Evolutionary conservation across 2,888 invertebrate species (phyloP).

Genomic region (Labia minor): DNA sequence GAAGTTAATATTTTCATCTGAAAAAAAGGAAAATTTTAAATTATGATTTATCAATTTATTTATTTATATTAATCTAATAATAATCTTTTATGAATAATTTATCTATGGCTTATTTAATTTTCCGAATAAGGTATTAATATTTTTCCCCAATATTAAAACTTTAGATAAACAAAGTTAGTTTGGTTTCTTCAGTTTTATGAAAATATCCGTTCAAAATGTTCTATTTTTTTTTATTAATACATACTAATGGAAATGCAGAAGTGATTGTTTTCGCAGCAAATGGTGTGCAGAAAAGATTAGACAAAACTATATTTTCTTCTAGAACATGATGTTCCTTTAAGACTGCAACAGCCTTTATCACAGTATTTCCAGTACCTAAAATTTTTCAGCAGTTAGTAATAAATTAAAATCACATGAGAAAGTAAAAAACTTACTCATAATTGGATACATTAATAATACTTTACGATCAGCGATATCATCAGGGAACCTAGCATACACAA

Average conservation of each 20-base stretch:
- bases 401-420: slow-evolving; percentile 20
- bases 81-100: no score
- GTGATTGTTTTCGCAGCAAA: slow-evolving; percentile 74
- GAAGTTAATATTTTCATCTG: slow-evolving; percentile 91
- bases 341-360: slow-evolving; percentile 85
- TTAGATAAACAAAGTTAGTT: no score
- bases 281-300: slow-evolving; percentile 95
- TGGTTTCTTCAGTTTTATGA: no score
- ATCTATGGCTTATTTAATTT: no score
- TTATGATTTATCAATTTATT: slow-evolving; percentile 17
- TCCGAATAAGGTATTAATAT: no score
- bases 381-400: slow-evolving; percentile 19
- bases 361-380: slow-evolving; percentile 84
- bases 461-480: slow-evolving; percentile 81
- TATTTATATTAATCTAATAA: neutral
- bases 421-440: slow-evolving; percentile 70
- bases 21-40: slow-evolving; percentile 28
- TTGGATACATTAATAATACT: slow-evolving; percentile 95
- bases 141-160: no score
- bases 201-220: no score
- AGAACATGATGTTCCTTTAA: slow-evolving; percentile 87
- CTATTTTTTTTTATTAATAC: no score
- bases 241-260: slow-evolving; percentile 64
- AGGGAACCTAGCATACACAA: slow-evolving; percentile 95
- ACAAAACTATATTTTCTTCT: slow-evolving; percentile 90